These are phyloP conservation scores for Serranus cabrilla DNA, from an alignment of 2,797 vertebrate genomes.

Conservation along the genomic window DNA sequence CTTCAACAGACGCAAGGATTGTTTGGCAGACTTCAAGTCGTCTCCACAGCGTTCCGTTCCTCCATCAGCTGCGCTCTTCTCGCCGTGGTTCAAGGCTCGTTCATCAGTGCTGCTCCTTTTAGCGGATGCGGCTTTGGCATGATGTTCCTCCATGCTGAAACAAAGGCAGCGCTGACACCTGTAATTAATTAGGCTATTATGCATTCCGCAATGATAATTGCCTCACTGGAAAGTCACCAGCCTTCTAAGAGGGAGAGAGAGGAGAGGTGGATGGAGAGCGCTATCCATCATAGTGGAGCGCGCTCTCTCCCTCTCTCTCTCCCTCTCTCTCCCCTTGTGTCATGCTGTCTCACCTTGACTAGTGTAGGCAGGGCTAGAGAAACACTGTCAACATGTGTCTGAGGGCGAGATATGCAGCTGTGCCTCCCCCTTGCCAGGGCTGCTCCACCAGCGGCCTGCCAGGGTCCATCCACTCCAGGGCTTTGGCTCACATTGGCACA, in stretches of 20 bases:
- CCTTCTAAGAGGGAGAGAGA: conserved; percentile 87
- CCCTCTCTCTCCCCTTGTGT: conserved; percentile 61
- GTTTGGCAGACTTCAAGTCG: conserved; percentile 65
- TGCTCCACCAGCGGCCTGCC: conserved; percentile 50
- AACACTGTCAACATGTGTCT: conserved; percentile 83
- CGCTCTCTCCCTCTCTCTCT: conserved; percentile 56
- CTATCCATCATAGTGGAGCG: conserved; percentile 92
- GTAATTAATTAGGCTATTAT: conserved; percentile 99
- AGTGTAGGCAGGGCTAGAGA: conserved; percentile 76
- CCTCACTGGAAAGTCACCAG: conserved; percentile 99
- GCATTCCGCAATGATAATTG: conserved; percentile 99
- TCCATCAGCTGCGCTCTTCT: conserved; percentile 51
- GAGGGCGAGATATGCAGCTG: conserved; percentile 77
- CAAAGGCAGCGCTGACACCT: conserved; percentile 97
- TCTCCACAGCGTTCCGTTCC: conserved; percentile 28
- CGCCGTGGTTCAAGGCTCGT: conserved; percentile 66
- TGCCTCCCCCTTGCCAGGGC: conserved; percentile 57
- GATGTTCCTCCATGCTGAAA: conserved; percentile 93
- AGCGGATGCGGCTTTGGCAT: conserved; percentile 89
- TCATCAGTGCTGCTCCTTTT: conserved; percentile 80
- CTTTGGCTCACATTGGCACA: conserved; percentile 75
- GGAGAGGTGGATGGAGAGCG: conserved; percentile 82
- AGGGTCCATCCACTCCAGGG: conserved; percentile 64
- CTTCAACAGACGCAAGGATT: conserved; percentile 51
- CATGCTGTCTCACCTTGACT: conserved; percentile 92